A percentile compares a stretch with the other conserved stretches of the same genome.
Evolutionary conservation across 2,113 vertebrate genomes (phyloP).

Genomic region (Pogona vitticeps): DNA sequence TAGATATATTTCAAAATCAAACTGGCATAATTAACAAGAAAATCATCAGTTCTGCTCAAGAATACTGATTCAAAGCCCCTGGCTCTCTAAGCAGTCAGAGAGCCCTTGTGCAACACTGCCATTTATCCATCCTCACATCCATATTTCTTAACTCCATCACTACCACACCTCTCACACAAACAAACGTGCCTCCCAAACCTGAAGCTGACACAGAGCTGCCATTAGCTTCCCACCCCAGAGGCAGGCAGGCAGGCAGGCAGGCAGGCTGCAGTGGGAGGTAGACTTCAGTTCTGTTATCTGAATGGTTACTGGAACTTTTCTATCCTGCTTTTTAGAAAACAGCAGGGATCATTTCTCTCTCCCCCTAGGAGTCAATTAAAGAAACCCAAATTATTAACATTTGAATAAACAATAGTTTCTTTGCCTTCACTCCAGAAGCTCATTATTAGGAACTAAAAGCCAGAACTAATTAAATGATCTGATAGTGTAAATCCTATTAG

Average conservation of each 20-base stretch:
- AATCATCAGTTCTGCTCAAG: constrained; percentile 12
- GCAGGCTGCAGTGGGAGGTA: constrained; percentile 34
- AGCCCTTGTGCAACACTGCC: background rate
- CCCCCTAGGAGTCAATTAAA: constrained; percentile 75
- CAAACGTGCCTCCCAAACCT: background rate
- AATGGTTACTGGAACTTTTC: constrained; percentile 65
- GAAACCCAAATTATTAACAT: constrained; percentile 75
- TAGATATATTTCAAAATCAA: background rate
- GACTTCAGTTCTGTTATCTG: constrained; percentile 25
- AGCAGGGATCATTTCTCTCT: constrained; percentile 65
- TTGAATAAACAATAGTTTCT: constrained; percentile 75
- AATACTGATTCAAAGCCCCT: constrained; percentile 40
- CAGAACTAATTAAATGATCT: constrained; percentile 72
- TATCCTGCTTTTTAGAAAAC: constrained; percentile 60
- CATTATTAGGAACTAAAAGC: constrained; percentile 67
- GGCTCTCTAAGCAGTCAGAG: accelerated
- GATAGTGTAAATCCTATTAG: constrained; percentile 72
- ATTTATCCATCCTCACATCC: background rate
- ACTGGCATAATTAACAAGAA: constrained; percentile 52
- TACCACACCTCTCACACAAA: background rate
- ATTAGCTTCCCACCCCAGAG: constrained; percentile 1
- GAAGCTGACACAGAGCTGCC: constrained; percentile 8
- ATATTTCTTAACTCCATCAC: no score
- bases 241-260: background rate
- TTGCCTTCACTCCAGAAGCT: constrained; percentile 69